Percentiles rank a stretch among this genome's conserved stretches.
These are phyloP conservation scores for Polymixis lichenea DNA, from an alignment of 2,888 invertebrate species.

Conservation along the genomic window DNA sequence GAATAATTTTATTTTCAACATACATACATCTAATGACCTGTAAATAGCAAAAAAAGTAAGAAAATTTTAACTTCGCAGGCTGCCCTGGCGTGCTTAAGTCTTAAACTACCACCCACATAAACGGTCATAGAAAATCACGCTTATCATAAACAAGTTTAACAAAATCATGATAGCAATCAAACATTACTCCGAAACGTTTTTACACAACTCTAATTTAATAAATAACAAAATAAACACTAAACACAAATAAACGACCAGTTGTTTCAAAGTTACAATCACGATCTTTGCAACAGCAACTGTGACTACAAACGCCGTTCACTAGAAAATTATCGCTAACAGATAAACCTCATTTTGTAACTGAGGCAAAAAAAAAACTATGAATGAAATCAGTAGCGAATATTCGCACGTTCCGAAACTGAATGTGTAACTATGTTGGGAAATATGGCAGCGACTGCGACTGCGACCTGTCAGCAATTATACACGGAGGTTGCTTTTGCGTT, in stretches of 20 bases:
- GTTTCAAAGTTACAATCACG: conserved; percentile 48
- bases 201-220: conserved; percentile 43
- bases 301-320: conserved; percentile 51
- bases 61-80: no score
- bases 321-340: conserved; percentile 50
- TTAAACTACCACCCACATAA: no score
- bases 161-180: conserved; percentile 38
- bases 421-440: conserved; percentile 64
- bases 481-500: conserved; percentile 39
- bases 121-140: not conserved
- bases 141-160: not conserved
- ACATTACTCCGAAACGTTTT: conserved; percentile 35
- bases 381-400: conserved; percentile 59
- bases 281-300: conserved; percentile 44
- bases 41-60: no score
- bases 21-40: no score
- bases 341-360: conserved; percentile 61
- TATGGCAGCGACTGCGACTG: conserved; percentile 45
- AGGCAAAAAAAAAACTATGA: conserved; percentile 62
- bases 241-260: conserved; percentile 50
- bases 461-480: conserved; percentile 38
- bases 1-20: no score
- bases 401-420: conserved; percentile 64
- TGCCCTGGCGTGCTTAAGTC: no score
- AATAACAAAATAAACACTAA: conserved; percentile 40